Evolutionary conservation across 2,113 vertebrate genomes (phyloP), one percentile per base, ranked within the genome.

Genomic region (Podarcis raffonei): DNA sequence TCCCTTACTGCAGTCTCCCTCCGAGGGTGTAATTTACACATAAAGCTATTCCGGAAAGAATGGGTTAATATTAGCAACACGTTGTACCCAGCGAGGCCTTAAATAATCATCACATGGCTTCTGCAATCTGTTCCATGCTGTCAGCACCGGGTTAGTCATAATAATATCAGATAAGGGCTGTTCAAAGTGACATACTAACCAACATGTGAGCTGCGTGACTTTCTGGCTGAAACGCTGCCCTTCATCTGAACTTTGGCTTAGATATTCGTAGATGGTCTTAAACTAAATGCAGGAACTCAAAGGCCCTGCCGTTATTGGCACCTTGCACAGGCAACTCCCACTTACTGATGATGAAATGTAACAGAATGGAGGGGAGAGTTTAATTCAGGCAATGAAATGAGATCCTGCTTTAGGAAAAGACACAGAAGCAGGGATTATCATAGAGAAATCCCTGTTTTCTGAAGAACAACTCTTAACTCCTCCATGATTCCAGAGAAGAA

Each of bases 181-280:
- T 97, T 97, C 96, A 96, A 97, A 96, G 96, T 97, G 96, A 97
- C 97, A 97, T 96, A 96, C 96, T 97, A 97, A 97, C 96, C 96
- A 97, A 97, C 97, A 97, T 96, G 97, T 96, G 98, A 97, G 97
- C 96, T 98, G 97, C 98, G 98, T 98, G 98, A 99, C 98, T 98
- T 95, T 96, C 97, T 98, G 98, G 98, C 97, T 97, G 94, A 92
- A 95, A 92, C 92, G 91, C 96, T 98, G 98, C 96, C 99, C 98
- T 99, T 99, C 98, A 98, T 95, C 94, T 98, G 98, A 99, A 99
- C 99, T 99, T 98, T 98, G 97, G 96, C 98, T 98, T 93, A 98
- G 95, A 98, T 97, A 95, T 92, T 66, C 35, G 82, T 89, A 87
- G 91, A 35, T 90, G 86, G 93, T 89, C 94, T 80, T 53, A 74